A percentile compares a stretch with the other conserved stretches of the same genome.
phyloP scores from a whole-genome alignment of 2,797 vertebrate species.

The Muscicapa striata region DNA sequence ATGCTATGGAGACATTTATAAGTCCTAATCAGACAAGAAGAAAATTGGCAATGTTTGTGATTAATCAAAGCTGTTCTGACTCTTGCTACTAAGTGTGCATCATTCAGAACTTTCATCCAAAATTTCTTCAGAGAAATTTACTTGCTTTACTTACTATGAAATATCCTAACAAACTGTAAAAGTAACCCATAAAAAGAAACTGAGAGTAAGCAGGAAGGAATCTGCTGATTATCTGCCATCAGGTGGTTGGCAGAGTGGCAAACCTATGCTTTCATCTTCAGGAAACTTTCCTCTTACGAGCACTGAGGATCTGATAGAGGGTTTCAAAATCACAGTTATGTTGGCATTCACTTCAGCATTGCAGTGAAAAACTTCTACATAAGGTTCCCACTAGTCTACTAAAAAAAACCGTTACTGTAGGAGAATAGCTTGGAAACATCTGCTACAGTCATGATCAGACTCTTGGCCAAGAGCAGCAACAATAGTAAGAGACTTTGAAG shows the following conservation, averaged over 20 bases:
- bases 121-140: background rate
- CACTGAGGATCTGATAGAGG: conserved; percentile 13
- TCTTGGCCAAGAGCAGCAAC: conserved; percentile 59
- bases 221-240: conserved; percentile 40
- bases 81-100: background rate
- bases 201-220: conserved; percentile 24
- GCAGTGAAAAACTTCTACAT: conserved; percentile 57
- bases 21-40: background rate
- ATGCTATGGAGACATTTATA: background rate
- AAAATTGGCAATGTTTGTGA: background rate
- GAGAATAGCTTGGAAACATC: conserved; percentile 62
- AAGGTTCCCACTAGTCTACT: conserved; percentile 62
- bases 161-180: conserved; percentile 15
- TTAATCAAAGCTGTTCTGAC: background rate
- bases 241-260: conserved; percentile 47
- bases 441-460: conserved; percentile 63
- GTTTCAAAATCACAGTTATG: conserved; percentile 51
- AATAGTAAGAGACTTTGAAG: conserved; percentile 72
- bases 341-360: conserved; percentile 51
- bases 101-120: background rate
- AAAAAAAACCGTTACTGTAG: background rate
- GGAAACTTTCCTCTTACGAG: background rate
- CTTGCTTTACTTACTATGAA: background rate
- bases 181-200: background rate
- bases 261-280: conserved; percentile 55